Percentiles rank a stretch among this genome's conserved stretches.
Conservation (phyloP, 2,113 vertebrate genomes). For the Tor tambroides region DNA sequence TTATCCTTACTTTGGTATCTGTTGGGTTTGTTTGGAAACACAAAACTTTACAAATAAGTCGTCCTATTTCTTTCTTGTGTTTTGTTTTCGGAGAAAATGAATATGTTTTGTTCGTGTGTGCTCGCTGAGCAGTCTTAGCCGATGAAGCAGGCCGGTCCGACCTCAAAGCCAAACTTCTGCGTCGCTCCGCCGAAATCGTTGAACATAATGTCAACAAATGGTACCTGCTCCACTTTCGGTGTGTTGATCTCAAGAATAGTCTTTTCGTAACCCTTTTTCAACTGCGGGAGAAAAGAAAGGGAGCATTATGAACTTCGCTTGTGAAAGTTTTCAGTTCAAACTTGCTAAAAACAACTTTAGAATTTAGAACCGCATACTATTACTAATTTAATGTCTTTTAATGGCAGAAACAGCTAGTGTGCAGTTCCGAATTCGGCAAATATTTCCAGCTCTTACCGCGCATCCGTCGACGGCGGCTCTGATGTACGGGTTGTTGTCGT, state of each 20-base stretch:
- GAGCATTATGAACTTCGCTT: background rate
- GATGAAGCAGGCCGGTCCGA: conserved; percentile 97
- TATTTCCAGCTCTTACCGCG: conserved; percentile 79
- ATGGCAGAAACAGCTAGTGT: too few species aligned
- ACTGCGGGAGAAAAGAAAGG: conserved; percentile 68
- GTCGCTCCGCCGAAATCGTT: conserved; percentile 93
- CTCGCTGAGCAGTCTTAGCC: conserved; percentile 86
- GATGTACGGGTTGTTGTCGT: conserved; percentile 96
- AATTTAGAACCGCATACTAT: too few species aligned
- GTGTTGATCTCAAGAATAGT: conserved; percentile 95
- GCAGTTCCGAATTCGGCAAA: too few species aligned
- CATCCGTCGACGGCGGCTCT: conserved; percentile 87
- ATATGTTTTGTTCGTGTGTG: conserved; percentile 66
- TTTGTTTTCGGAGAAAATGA: conserved; percentile 74
- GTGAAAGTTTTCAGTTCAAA: background rate
- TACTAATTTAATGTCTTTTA: too few species aligned
- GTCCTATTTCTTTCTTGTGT: conserved; percentile 72
- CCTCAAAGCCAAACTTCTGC: conserved; percentile 99
- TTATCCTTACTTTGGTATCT: conserved; percentile 71
- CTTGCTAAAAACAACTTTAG: background rate
- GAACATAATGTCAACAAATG: conserved; percentile 98
- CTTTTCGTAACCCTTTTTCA: conserved; percentile 95
- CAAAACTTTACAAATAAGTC: conserved; percentile 76
- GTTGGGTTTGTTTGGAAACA: conserved; percentile 79
- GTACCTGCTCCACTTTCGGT: conserved; percentile 94